phyloP scores from a whole-genome alignment of 2,888 invertebrate genomes.

The Cephalotes varians region DNA sequence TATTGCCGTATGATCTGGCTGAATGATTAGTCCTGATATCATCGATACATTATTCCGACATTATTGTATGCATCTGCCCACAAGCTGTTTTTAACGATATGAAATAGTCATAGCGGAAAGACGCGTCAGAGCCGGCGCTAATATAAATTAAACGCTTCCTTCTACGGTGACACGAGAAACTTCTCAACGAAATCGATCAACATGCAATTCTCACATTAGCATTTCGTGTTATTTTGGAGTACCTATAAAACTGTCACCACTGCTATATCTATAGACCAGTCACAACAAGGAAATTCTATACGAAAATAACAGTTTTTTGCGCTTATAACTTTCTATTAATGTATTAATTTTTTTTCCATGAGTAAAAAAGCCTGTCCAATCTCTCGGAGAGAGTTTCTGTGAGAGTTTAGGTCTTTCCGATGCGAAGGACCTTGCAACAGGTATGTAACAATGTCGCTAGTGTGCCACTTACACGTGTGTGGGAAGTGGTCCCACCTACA shows the following conservation, averaged over 20 bases:
- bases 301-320: not conserved
- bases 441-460: slow-evolving; percentile 53
- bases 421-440: slow-evolving; percentile 63
- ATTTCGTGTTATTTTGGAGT: not conserved
- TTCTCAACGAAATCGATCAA: slow-evolving; percentile 27
- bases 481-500: slow-evolving; percentile 78
- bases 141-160: slow-evolving; percentile 53
- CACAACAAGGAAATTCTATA: not conserved
- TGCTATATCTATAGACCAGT: not conserved
- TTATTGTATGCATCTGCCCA: slow-evolving; percentile 13
- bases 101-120: slow-evolving; percentile 46
- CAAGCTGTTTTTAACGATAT: slow-evolving; percentile 30
- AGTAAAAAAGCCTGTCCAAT: not conserved
- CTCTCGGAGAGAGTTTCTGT: slow-evolving; percentile 23
- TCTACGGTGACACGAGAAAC: slow-evolving; percentile 41
- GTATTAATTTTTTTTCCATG: not conserved
- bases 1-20: slow-evolving; percentile 31
- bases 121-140: slow-evolving; percentile 33
- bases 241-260: slow-evolving; percentile 26
- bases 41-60: slow-evolving; percentile 12
- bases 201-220: slow-evolving; percentile 18
- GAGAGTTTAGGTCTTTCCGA: slow-evolving; percentile 25
- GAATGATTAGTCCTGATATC: slow-evolving; percentile 42
- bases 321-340: not conserved
- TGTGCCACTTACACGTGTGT: slow-evolving; percentile 70